Evolutionary conservation across 1,140 invertebrate species (phyloP), one percentile per base, ranked within the genome.

Genomic region (Eufriesea mexicana): DNA sequence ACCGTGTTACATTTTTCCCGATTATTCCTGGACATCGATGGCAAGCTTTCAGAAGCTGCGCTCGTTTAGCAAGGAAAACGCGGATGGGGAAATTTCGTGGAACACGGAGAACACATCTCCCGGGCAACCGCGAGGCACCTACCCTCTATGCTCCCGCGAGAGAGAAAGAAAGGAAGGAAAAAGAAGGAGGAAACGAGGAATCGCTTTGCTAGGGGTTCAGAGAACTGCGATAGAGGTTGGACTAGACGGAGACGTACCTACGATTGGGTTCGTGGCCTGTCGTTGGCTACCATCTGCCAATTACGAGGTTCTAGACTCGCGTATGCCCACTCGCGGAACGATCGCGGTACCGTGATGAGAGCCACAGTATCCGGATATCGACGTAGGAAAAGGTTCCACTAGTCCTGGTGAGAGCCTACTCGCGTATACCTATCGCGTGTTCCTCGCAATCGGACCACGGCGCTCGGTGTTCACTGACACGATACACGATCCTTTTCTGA

Each of bases 201-300:
- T 67, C 14, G 1, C 42, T 4, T 1, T 35, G 35, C 35, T 23
- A 18, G 45, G 62, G 54, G 49, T 73, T 42, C 45, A 25, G 18
- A 54, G 62, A 64, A 49, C 83, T 71, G 54, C 25, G 67, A 68
- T n/a, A 70, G n/a, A 55, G 68, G 67, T 72, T 54, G n/a, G n/a
- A n/a, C n/a, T n/a, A n/a, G 57, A 83, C 75, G 75, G 57, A 70
- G 75, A 87, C 72, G 57, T 79, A 86, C 70, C 70, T 71, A 77
- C 74, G 35, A 73, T 51, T 42, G 51, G 54, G 71, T n/a, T 54
- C 75, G 66, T n/a, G 49, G 70, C 35, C 35, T 47, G 61, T 59
- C 73, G 28, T 49, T 16, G 28, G 70, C n/a, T 77, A 57, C 66
- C 74, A 45, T 75, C 83, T 66, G 55, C 78, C 84, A 83, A 77